Base-by-base conservation (phyloP, 2,888 invertebrate genomes). In the Drosophila incognita region DNA sequence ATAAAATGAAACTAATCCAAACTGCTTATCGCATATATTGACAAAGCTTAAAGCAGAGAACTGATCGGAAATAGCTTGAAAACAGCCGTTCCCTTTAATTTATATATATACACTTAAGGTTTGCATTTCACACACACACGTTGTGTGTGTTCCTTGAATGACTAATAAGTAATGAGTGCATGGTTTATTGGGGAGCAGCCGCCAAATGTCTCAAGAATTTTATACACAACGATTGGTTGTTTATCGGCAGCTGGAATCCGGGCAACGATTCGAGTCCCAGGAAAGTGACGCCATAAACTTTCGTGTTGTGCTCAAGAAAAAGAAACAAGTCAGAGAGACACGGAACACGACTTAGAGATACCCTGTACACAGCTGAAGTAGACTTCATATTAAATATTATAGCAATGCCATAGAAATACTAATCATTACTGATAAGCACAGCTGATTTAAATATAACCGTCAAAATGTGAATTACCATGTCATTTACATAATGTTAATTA, bases 191-290 rank as follows among this genome's bases (percentile, higher is more conserved):
- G 38, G 46, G 33, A 48, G 46, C 18, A n/a, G 57, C 46, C 48
- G 53, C 48, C 15, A 56, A 63, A 40, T 66, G 73, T 67, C 38
- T 57, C 42, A 69, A 69, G 49, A 69, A 70, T 60, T 54, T 60
- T 40, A 35, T 42, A 31, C 62, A 35, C n/a, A 38, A 40, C 38
- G 40, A 31, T 24, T 70, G 18, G 49, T 49, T 56, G 54, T 63
- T 75, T 76, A 76, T 76, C 76, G 63, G 61, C 68, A 78, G 57
- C 46, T 58, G 49, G 11, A 31, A 77, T 76, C 66, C 59, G 56
- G 65, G 21, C 35, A 69, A 75, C 56, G 27, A n/a, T n/a, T 29
- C 29, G 35, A 77, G 40, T 48, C 33, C 58, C 27, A 42, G 35
- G 29, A 62, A 29, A 69, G 71, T 62, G 58, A 68, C 56, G 75